These are phyloP conservation scores for Panagrolaimus sp. DNA, from an alignment of 1,140 invertebrate genomes.

Conservation along the genomic window DNA sequence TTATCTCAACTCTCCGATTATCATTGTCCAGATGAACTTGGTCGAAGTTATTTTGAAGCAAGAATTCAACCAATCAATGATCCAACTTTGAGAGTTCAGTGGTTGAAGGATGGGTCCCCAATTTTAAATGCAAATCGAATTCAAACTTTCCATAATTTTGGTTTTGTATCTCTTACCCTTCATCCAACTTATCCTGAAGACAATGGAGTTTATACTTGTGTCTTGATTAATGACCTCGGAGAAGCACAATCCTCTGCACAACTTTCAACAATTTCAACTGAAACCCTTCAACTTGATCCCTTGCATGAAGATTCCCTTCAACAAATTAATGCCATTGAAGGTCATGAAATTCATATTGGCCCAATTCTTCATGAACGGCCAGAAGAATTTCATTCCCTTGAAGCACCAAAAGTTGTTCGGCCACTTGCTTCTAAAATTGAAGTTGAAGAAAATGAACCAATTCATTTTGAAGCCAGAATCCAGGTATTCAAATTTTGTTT, in stretches of 20 bases:
- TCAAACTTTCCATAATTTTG: conserved; percentile 73
- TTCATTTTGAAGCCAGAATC: conserved; percentile 63
- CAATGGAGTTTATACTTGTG: conserved; percentile 81
- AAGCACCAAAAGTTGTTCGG: conserved; percentile 46
- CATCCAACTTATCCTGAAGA: conserved; percentile 84
- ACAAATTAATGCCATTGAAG: conserved; percentile 49
- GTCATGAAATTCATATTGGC: conserved; percentile 52
- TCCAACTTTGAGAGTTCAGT: conserved; percentile 64
- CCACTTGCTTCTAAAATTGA: conserved; percentile 43
- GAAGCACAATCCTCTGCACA: conserved; percentile 65
- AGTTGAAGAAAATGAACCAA: conserved; percentile 61
- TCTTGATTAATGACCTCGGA: conserved; percentile 77
- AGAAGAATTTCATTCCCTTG: conserved; percentile 52
- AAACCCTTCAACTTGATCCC: conserved; percentile 41
- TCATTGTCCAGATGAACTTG: conserved; percentile 53
- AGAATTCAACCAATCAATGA: conserved; percentile 60
- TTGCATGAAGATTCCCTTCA: conserved; percentile 50
- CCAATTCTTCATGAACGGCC: conserved; percentile 47
- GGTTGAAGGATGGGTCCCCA: conserved; percentile 79
- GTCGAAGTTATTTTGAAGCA: conserved; percentile 69
- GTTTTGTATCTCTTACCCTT: conserved; percentile 84
- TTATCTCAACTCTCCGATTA: conserved; percentile 44
- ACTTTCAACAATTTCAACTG: conserved; percentile 38
- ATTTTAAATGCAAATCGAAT: conserved; percentile 67
- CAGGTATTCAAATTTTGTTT: conserved; percentile 19